Evolutionary conservation across 2,888 invertebrate genomes (phyloP).

Genomic region (Dasysyrphus albostriatus): DNA sequence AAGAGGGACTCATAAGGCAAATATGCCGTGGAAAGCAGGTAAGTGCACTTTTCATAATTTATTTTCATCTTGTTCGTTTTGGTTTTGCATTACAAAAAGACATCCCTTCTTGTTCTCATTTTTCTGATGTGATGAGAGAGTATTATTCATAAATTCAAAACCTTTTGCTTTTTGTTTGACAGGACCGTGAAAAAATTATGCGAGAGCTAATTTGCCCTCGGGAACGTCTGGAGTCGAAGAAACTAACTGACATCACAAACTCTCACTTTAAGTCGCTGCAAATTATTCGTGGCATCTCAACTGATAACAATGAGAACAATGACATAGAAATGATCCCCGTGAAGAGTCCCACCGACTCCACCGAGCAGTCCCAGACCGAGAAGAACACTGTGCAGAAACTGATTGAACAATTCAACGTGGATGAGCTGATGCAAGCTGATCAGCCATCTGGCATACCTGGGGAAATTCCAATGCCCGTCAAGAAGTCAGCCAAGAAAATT

Average conservation of each 20-base stretch:
- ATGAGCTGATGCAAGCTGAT: constrained; percentile 83
- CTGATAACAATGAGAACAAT: constrained; percentile 83
- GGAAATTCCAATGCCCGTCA: constrained; percentile 81
- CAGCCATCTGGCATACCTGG: constrained; percentile 79
- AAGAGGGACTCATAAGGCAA: constrained; percentile 89
- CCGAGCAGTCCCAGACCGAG: constrained; percentile 78
- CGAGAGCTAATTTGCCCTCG: constrained; percentile 81
- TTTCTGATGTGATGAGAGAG: neutral
- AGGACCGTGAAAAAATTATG: constrained; percentile 81
- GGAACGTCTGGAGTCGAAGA: constrained; percentile 81
- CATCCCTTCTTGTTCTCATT: neutral
- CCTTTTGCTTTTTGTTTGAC: constrained; percentile 19
- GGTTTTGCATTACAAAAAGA: neutral
- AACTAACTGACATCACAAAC: constrained; percentile 82
- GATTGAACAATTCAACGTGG: constrained; percentile 81
- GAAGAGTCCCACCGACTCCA: constrained; percentile 64
- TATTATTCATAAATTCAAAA: constrained; percentile 37
- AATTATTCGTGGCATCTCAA: constrained; percentile 82
- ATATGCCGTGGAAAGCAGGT: constrained; percentile 91
- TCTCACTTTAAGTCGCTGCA: constrained; percentile 83
- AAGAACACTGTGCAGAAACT: constrained; percentile 79
- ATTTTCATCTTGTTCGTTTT: neutral
- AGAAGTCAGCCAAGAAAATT: constrained; percentile 81
- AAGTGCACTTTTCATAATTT: constrained; percentile 77
- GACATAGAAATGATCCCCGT: constrained; percentile 81